phyloP scores from a whole-genome alignment of 1,140 invertebrate genomes.

The Lordiphosa clarofinis region DNA sequence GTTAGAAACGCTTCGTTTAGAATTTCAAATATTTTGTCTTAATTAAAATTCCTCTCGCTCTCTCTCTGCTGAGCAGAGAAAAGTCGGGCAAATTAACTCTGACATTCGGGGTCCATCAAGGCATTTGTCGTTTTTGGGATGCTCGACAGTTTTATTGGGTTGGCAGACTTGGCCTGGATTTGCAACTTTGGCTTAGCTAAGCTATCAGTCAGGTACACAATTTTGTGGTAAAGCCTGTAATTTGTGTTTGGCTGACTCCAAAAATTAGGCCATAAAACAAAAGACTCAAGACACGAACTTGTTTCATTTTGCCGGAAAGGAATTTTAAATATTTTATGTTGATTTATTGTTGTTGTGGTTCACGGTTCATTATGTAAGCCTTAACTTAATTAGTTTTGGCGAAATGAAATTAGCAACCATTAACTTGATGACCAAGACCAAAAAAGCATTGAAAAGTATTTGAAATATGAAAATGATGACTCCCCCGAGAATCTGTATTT shows the following conservation, averaged over 20 bases:
- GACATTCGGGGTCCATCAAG: constrained; percentile 59
- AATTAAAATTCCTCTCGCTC: constrained; percentile 53
- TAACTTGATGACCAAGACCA: constrained; percentile 23
- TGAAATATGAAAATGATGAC: no score
- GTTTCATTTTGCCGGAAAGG: constrained; percentile 37
- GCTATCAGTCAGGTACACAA: constrained; percentile 58
- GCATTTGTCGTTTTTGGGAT: constrained; percentile 70
- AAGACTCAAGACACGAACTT: constrained; percentile 69
- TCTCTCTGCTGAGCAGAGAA: constrained; percentile 15
- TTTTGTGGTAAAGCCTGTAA: constrained; percentile 54
- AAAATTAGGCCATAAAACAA: constrained; percentile 53
- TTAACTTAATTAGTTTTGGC: constrained; percentile 58
- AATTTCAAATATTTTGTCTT: constrained; percentile 72
- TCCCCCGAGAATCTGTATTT: no score
- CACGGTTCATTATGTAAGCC: constrained; percentile 67
- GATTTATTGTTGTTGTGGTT: constrained; percentile 55
- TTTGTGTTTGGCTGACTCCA: constrained; percentile 33
- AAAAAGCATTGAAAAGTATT: no score
- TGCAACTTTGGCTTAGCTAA: constrained; percentile 55
- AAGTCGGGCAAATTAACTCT: constrained; percentile 71
- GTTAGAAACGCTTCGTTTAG: constrained; percentile 31
- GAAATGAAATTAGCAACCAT: constrained; percentile 46
- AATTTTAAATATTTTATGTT: constrained; percentile 62
- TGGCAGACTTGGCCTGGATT: constrained; percentile 67
- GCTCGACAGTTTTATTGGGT: constrained; percentile 70